Evolutionary conservation across 23 tunicate genomes (phyloP).

Genomic region (Halocynthia aurantium): DNA sequence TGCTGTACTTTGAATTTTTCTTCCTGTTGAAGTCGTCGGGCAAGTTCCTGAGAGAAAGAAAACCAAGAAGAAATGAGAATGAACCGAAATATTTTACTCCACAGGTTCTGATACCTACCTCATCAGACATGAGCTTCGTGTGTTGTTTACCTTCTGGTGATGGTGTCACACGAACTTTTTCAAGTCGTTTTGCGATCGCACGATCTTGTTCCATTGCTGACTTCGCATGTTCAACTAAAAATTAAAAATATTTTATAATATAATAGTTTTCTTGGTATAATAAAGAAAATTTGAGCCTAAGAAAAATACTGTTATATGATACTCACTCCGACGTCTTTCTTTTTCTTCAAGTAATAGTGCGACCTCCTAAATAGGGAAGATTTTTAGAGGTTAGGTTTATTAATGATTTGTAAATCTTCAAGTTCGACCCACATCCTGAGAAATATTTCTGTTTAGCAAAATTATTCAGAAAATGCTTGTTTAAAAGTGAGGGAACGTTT

Average conservation of each 20-base stretch:
- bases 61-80: too few species aligned
- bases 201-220: conserved; percentile 12
- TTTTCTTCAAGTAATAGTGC: conserved; percentile 52
- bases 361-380: conserved; percentile 37
- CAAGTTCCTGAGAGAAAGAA: conserved; percentile 41
- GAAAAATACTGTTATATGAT: too few species aligned
- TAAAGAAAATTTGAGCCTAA: too few species aligned
- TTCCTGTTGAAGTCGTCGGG: conserved; percentile 47
- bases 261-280: neutral
- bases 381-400: neutral
- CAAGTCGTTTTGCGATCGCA: conserved; percentile 15
- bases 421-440: neutral
- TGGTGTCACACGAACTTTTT: conserved; percentile 1
- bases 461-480: too few species aligned
- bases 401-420: neutral
- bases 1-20: conserved; percentile 29
- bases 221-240: conserved; percentile 1
- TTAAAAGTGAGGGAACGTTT: too few species aligned
- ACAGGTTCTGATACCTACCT: neutral
- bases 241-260: neutral
- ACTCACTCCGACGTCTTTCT: conserved; percentile 50
- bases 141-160: conserved; percentile 9
- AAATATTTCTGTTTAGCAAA: too few species aligned
- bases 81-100: too few species aligned
- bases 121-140: conserved; percentile 38